Base-by-base conservation (phyloP, 2,797 vertebrate genomes). In the Onychomys leucogaster region DNA sequence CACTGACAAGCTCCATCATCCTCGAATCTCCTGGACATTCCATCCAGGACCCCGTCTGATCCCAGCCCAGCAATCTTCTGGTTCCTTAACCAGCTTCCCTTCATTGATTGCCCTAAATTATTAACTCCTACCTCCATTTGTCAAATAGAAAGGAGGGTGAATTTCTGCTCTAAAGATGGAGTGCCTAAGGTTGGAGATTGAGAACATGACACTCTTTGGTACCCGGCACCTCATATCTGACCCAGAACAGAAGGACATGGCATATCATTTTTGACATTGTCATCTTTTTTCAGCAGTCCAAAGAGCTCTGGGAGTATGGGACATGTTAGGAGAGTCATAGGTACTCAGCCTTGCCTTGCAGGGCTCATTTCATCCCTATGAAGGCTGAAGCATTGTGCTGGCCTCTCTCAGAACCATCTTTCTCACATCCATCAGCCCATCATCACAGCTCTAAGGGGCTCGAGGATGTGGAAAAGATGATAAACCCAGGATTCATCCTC, bases 1-100 rank as follows among this genome's bases (percentile, higher is more conserved):
- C n/a, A 0, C 63, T 2, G 6, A 0, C 0, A n/a, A 41, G 49
- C 34, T 0, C 0, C 0, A 5, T 63, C 21, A 1, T 2, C 0
- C 37, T 23, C 14, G 1, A 65, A 13, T 3, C 9, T 34, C 87
- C 21, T 29, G 6, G 17, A 16, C 0, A 13, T 8, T 14, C 12
- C 43, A 21, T 10, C 7, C 3, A 43, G 27, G 25, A 75, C n/a
- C 10, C 10, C 57, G 63, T 29, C 32, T 3, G 5, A 73, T 46
- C 25, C 41, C n/a, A 75, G n/a, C 16, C 49, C 17, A 11, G 12
- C n/a, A 37, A 5, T 2, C 29, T 7, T 0, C 52, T 34, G 59
- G 34, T 27, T 63, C 43, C 59, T 67, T 19, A 23, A 6, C 25
- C 73, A 52, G 49, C n/a, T 63, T 49, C 37, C 37, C 12, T 1